These are phyloP conservation scores for Glaucopsyche alexis DNA, from an alignment of 2,888 invertebrate genomes.

Conservation along the genomic window DNA sequence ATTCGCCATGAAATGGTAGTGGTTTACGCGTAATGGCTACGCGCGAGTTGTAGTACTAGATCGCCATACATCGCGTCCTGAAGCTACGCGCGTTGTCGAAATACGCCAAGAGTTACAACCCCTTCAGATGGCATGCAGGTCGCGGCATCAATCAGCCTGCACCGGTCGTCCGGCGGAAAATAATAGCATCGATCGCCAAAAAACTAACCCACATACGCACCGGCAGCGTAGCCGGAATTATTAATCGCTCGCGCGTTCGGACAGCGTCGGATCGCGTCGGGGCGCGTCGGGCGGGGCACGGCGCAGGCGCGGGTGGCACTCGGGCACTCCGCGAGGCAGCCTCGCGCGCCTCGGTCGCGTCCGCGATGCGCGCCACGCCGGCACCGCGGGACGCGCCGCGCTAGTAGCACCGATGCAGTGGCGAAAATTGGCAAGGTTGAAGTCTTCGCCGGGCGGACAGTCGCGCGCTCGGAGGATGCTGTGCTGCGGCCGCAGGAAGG, in stretches of 20 bases:
- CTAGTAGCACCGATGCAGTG: slow-evolving; percentile 89
- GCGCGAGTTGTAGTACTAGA: too few species aligned
- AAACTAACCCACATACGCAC: slow-evolving; percentile 80
- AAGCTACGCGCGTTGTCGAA: too few species aligned
- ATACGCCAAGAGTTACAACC: not conserved
- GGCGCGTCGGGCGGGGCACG: slow-evolving; percentile 38
- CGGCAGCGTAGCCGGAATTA: slow-evolving; percentile 79
- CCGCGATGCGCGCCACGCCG: slow-evolving; percentile 72
- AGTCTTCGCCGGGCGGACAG: slow-evolving; percentile 83
- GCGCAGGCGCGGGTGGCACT: slow-evolving; percentile 65
- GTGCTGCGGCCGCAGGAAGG: slow-evolving; percentile 97
- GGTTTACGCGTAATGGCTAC: too few species aligned
- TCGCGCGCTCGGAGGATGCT: slow-evolving; percentile 93
- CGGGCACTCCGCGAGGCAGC: slow-evolving; percentile 74
- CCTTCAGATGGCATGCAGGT: slow-evolving; percentile 2
- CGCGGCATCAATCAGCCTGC: slow-evolving; percentile 54
- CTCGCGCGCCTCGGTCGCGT: slow-evolving; percentile 77
- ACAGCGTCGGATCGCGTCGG: slow-evolving; percentile 52
- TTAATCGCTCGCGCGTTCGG: slow-evolving; percentile 72
- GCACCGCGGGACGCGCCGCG: slow-evolving; percentile 80
- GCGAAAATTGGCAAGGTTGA: slow-evolving; percentile 90
- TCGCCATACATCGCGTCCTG: too few species aligned
- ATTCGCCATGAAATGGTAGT: too few species aligned
- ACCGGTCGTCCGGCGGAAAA: slow-evolving; percentile 63
- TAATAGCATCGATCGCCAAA: slow-evolving; percentile 79